Evolutionary conservation across 2,797 vertebrate species (phyloP).

Genomic region (Borostomias antarcticus): DNA sequence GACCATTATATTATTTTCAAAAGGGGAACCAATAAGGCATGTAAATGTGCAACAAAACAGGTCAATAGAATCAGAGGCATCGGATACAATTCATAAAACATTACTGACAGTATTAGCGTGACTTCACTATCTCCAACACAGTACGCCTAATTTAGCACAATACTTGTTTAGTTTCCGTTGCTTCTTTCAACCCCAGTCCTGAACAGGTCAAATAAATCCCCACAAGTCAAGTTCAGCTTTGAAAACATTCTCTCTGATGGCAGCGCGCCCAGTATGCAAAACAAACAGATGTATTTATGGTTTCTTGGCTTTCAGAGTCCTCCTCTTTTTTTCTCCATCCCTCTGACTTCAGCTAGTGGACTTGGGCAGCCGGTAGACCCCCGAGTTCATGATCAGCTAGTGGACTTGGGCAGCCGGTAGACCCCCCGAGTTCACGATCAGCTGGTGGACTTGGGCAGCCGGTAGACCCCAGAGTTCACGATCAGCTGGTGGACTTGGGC

Average conservation of each 20-base stretch:
- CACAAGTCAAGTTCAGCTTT: neutral
- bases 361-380: neutral
- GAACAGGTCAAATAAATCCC: too few species aligned
- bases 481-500: conserved; percentile 82
- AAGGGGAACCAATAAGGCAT: neutral
- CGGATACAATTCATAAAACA: too few species aligned
- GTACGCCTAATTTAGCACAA: neutral
- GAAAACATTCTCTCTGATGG: neutral
- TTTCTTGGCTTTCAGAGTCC: too few species aligned
- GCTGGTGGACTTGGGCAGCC: too few species aligned
- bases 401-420: conserved; percentile 91
- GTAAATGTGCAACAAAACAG: too few species aligned
- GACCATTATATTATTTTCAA: neutral
- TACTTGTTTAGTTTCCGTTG: conserved; percentile 1
- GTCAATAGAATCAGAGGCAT: too few species aligned
- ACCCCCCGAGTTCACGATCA: too few species aligned
- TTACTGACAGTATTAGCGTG: too few species aligned
- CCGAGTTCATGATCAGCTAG: conserved; percentile 55
- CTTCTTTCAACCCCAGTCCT: neutral
- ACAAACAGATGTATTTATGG: neutral
- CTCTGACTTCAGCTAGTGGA: too few species aligned
- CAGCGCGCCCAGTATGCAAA: neutral
- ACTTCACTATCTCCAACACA: too few species aligned
- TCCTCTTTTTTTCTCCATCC: too few species aligned
- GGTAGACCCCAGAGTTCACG: neutral